phyloP scores from a whole-genome alignment of 1,140 invertebrate genomes.

The Reticulitermes speratus region DNA sequence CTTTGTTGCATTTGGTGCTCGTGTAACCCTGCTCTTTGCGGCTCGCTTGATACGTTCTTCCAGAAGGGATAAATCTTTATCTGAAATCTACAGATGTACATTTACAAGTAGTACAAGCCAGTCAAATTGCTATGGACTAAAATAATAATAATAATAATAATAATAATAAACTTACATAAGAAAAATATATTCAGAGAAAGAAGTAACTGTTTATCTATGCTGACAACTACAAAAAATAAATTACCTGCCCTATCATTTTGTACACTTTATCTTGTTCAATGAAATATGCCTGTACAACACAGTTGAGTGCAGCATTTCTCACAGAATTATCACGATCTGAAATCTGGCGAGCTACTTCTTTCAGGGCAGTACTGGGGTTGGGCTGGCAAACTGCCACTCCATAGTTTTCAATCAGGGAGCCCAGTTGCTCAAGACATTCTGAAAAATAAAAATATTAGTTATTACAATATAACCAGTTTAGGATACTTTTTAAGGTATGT shows the following conservation, averaged over 20 bases:
- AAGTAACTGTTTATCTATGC: too few relatives aligned
- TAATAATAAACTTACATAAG: too few relatives aligned
- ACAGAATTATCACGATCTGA: conserved; percentile 95
- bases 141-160: conserved; percentile 15
- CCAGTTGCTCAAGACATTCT: conserved; percentile 93
- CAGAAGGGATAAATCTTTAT: conserved; percentile 90
- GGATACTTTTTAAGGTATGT: background rate
- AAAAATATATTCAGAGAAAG: too few relatives aligned
- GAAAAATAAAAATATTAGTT: conserved; percentile 36
- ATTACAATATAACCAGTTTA: background rate
- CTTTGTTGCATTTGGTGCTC: background rate
- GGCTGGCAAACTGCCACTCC: conserved; percentile 84
- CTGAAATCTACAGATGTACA: conserved; percentile 66
- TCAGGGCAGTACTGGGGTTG: conserved; percentile 72
- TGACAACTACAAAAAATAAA: conserved; percentile 27
- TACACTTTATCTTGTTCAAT: conserved; percentile 88
- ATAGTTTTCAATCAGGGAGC: conserved; percentile 81
- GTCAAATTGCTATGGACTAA: conserved; percentile 14
- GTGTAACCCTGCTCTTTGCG: conserved; percentile 60
- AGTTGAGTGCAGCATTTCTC: conserved; percentile 92
- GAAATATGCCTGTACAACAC: conserved; percentile 87
- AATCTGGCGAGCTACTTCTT: conserved; percentile 92
- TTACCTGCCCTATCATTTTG: conserved; percentile 87
- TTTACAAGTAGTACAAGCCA: background rate
- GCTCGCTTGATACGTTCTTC: conserved; percentile 94